These are phyloP conservation scores for Craterocephalus amniculus DNA, from an alignment of 2,797 vertebrate species.

Conservation along the genomic window DNA sequence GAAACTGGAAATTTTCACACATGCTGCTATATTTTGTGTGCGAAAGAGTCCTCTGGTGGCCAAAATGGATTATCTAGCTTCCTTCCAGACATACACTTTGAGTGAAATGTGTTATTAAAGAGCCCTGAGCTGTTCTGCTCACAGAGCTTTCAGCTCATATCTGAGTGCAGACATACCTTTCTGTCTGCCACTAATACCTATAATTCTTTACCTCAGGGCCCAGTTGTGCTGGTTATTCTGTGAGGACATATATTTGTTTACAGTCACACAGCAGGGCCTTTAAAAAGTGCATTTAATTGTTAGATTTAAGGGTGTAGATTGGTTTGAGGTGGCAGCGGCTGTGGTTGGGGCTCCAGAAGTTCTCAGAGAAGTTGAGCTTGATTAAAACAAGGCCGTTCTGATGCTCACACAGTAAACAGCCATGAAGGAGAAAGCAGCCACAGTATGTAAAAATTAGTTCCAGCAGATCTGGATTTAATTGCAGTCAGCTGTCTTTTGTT, in stretches of 20 bases:
- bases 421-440: neutral
- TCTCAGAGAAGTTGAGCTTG: neutral
- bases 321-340: slow-evolving; percentile 4
- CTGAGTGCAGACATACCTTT: slow-evolving; percentile 56
- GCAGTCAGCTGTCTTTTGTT: slow-evolving; percentile 5
- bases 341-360: neutral
- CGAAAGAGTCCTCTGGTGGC: slow-evolving; percentile 26
- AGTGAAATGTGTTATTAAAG: slow-evolving; percentile 43
- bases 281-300: neutral
- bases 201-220: slow-evolving; percentile 44
- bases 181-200: slow-evolving; percentile 61
- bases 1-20: too few relatives aligned
- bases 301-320: neutral
- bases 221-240: neutral
- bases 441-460: neutral
- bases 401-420: neutral
- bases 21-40: neutral
- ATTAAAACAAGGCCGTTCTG: too few relatives aligned
- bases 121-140: slow-evolving; percentile 26
- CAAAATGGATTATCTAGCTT: neutral
- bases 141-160: slow-evolving; percentile 48
- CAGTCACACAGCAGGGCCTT: neutral
- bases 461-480: neutral
- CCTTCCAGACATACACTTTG: neutral
- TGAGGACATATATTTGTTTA: slow-evolving; percentile 2